Evolutionary conservation across 2,113 vertebrate species (phyloP).

Genomic region (Equus quagga): DNA sequence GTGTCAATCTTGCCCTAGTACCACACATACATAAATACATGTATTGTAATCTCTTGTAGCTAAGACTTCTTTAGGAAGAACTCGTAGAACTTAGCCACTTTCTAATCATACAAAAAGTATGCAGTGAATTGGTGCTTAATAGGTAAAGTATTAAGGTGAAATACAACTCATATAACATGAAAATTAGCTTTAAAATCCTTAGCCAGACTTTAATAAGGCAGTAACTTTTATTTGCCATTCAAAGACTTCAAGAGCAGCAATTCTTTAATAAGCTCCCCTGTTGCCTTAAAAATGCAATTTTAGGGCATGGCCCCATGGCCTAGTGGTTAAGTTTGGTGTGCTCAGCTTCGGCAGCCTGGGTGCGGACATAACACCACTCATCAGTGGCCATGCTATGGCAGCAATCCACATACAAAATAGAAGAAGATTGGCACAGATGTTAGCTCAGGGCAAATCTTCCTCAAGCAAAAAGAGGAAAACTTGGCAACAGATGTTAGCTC

Average conservation of each 20-base stretch:
- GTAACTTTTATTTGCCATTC: background rate
- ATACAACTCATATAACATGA: constrained; percentile 10
- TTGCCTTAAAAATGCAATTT: constrained; percentile 39
- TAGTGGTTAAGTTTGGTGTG: too few relatives aligned
- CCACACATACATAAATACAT: background rate
- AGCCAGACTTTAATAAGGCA: background rate
- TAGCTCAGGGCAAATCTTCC: too few relatives aligned
- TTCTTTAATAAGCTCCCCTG: background rate
- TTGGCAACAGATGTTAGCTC: too few relatives aligned
- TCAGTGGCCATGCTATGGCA: too few relatives aligned
- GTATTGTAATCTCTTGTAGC: background rate
- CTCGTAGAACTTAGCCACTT: background rate
- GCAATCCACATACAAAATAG: too few relatives aligned
- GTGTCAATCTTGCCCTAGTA: background rate
- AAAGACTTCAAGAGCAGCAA: background rate
- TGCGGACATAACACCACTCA: too few relatives aligned
- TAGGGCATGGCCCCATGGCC: too few relatives aligned
- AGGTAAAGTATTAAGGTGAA: constrained; percentile 26
- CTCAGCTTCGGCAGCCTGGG: too few relatives aligned
- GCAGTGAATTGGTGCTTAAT: constrained; percentile 4
- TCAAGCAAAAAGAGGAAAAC: too few relatives aligned
- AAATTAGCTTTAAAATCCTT: constrained; percentile 31
- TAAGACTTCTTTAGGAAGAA: background rate
- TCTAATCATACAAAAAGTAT: background rate
- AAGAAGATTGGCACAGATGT: too few relatives aligned